Conservation (phyloP, 2,888 invertebrate genomes). For the Anorthoa munda region DNA sequence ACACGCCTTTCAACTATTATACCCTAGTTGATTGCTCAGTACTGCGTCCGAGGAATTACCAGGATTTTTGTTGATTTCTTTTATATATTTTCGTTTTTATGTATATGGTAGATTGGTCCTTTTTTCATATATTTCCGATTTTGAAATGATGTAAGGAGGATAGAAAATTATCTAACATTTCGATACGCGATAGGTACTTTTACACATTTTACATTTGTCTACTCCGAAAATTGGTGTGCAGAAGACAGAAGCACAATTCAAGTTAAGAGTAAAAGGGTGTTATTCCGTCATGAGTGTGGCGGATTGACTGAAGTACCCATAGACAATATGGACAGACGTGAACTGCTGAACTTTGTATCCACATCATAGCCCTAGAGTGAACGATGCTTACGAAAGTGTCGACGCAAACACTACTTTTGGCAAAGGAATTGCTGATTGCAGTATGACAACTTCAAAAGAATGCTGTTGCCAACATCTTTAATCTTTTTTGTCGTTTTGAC, state of each 20-base stretch:
- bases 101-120: background rate
- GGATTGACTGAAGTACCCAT: too few relatives aligned
- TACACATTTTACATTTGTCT: background rate
- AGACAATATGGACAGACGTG: too few relatives aligned
- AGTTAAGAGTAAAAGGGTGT: too few relatives aligned
- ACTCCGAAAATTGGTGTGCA: too few relatives aligned
- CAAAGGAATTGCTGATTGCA: conserved; percentile 33
- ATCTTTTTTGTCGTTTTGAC: background rate
- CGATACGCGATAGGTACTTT: background rate
- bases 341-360: too few relatives aligned
- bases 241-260: too few relatives aligned
- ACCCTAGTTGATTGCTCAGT: conserved; percentile 78
- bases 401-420: conserved; percentile 19
- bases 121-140: background rate
- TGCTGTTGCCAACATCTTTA: conserved; percentile 22
- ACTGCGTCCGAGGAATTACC: conserved; percentile 70
- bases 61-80: conserved; percentile 47
- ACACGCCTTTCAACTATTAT: conserved; percentile 77
- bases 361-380: background rate
- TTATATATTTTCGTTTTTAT: background rate
- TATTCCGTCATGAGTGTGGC: too few relatives aligned
- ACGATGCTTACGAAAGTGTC: conserved; percentile 8
- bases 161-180: too few relatives aligned
- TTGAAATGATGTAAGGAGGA: background rate
- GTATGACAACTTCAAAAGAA: conserved; percentile 7